Evolutionary conservation across 2,888 invertebrate genomes (phyloP), one percentile per base, ranked within the genome.

Genomic region (Cacoxenus indagator): DNA sequence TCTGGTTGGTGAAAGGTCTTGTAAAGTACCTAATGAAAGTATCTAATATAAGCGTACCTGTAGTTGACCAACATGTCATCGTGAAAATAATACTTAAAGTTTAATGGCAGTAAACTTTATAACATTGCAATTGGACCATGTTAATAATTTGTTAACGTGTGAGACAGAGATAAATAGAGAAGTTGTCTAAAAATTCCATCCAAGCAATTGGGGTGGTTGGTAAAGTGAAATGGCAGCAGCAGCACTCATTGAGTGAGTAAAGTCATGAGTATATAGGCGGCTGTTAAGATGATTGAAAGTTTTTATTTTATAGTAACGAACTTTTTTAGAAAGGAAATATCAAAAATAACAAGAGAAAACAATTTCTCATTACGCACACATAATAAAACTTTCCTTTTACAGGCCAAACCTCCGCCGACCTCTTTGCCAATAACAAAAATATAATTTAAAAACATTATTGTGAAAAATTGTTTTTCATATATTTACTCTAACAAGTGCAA

Each of bases 1-100:
- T 37, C 9, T 14, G 8, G 14, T 14, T 14, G 26, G 26, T 54
- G 24, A 24, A 24, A 54, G 26, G 24, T 1, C 6, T 8, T 17
- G n/a, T 17, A 48, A 48, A 48, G 51, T 54, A 24, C 24, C 54
- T 54, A 54, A 54, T 54, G 54, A 54, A 54, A 54, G 51, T 51
- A 51, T 51, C n/a, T n/a, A n/a, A n/a, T n/a, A n/a, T n/a, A n/a
- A n/a, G n/a, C n/a, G n/a, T n/a, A n/a, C n/a, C n/a, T 51, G 51
- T 26, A 54, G 24, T 26, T 24, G 14, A 24, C 24, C 26, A 54
- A 24, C 24, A 54, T 54, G 54, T 54, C 54, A 54, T 54, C 8
- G 24, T 2, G 9, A 37, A 4, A 5, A 26, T 24, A 19, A 54
- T 54, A 54, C 11, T 11, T 54, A 54, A 26, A 2, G 8, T 27